Percentiles rank a stretch among this genome's conserved stretches.
phyloP scores from a whole-genome alignment of 1,140 invertebrate species.

The Hydropsyche tenuis region DNA sequence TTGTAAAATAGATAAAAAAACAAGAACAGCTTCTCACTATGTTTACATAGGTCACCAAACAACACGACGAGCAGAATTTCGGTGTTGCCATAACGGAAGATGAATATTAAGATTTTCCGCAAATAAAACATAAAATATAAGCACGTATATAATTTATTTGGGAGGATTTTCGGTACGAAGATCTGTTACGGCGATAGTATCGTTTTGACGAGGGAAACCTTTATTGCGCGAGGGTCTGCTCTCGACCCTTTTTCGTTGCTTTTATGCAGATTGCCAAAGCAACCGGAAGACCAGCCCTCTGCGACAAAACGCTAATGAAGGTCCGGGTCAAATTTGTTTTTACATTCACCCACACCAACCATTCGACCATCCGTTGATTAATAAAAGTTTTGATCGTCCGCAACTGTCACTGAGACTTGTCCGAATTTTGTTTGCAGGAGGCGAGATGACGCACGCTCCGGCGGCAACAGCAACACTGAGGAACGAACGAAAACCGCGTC shows the following conservation, averaged over 20 bases:
- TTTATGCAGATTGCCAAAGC: conserved; percentile 23
- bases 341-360: too few species aligned
- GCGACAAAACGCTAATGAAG: conserved; percentile 22
- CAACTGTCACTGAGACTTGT: background rate
- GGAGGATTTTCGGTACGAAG: background rate
- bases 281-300: background rate
- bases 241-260: conserved; percentile 8
- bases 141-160: too few species aligned
- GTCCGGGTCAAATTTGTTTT: conserved; percentile 6
- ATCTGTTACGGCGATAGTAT: conserved; percentile 8
- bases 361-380: too few species aligned
- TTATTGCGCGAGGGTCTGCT: conserved; percentile 17
- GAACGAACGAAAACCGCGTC: background rate
- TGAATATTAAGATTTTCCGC: too few species aligned
- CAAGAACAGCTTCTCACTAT: too few species aligned
- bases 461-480: background rate
- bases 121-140: too few species aligned
- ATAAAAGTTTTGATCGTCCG: background rate
- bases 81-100: too few species aligned
- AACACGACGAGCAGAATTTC: too few species aligned
- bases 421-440: too few species aligned
- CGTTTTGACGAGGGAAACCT: conserved; percentile 27
- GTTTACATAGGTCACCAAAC: too few species aligned
- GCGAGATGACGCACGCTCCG: background rate
- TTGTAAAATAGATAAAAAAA: too few species aligned